These are phyloP conservation scores for Neodon shergylaensis DNA, from an alignment of 2,113 vertebrate species.

Conservation along the genomic window DNA sequence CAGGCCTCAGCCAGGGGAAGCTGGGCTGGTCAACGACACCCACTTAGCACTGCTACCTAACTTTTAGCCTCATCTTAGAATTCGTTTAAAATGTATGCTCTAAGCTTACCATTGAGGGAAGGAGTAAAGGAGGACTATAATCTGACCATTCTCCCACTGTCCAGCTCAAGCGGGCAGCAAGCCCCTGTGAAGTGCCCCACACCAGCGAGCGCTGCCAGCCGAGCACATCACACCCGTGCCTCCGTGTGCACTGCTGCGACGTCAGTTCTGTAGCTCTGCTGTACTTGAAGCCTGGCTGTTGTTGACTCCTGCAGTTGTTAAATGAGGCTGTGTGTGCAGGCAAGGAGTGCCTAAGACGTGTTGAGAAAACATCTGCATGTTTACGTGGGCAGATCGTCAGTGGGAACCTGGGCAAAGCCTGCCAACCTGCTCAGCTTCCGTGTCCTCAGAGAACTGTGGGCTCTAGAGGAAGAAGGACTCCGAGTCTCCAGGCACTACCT, in stretches of 20 bases:
- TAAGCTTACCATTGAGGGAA: neutral
- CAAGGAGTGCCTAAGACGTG: neutral
- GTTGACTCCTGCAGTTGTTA: neutral
- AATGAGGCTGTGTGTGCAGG: neutral
- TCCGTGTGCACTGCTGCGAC: accelerated
- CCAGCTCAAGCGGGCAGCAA: neutral
- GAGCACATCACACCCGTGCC: accelerated
- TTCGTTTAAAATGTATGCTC: neutral
- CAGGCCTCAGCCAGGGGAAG: neutral
- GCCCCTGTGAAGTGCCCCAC: neutral
- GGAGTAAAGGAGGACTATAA: neutral
- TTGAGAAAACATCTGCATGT: neutral
- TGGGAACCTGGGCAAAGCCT: neutral
- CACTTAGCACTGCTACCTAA: neutral
- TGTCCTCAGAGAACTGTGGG: neutral
- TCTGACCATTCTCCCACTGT: neutral
- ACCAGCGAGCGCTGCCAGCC: too few species aligned
- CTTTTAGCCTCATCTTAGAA: neutral
- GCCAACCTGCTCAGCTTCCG: neutral
- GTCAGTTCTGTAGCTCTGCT: neutral
- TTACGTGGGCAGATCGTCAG: neutral
- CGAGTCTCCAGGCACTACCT: neutral
- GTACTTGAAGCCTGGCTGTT: neutral
- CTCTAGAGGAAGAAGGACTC: neutral
- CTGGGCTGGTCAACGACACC: neutral